Conservation (phyloP, 2,113 vertebrate genomes). For the Psittacara wagleri region DNA sequence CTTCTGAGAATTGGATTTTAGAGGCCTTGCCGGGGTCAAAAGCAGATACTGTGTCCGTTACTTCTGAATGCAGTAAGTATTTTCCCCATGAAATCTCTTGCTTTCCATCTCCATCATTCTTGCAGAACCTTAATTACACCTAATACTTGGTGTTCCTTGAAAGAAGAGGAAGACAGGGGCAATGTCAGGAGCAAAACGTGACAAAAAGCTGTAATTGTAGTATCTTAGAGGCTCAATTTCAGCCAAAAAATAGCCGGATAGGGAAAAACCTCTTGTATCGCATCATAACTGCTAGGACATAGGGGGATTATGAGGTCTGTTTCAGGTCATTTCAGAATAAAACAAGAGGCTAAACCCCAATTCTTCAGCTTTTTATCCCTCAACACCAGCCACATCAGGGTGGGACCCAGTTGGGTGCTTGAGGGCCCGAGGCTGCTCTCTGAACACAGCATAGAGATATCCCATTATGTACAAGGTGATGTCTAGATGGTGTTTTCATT, state of each 20-base stretch:
- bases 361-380: neutral
- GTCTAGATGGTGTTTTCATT: neutral
- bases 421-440: neutral
- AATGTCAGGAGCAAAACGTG: neutral
- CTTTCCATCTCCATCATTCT: neutral
- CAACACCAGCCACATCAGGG: neutral
- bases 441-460: no score
- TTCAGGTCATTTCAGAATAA: neutral
- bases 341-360: neutral
- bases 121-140: neutral
- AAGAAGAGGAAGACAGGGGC: neutral
- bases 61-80: neutral
- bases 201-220: neutral
- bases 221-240: neutral
- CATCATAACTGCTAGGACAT: neutral
- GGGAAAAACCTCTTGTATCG: neutral
- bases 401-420: neutral
- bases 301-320: neutral
- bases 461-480: neutral
- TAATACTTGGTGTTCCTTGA: neutral
- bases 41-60: neutral
- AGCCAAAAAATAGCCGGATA: neutral
- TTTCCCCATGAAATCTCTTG: neutral
- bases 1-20: neutral
- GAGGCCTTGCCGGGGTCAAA: neutral